phyloP scores from a whole-genome alignment of 37 sponge, comb jelly and placozoan genomes.

The Cladorhizidae sp. region DNA sequence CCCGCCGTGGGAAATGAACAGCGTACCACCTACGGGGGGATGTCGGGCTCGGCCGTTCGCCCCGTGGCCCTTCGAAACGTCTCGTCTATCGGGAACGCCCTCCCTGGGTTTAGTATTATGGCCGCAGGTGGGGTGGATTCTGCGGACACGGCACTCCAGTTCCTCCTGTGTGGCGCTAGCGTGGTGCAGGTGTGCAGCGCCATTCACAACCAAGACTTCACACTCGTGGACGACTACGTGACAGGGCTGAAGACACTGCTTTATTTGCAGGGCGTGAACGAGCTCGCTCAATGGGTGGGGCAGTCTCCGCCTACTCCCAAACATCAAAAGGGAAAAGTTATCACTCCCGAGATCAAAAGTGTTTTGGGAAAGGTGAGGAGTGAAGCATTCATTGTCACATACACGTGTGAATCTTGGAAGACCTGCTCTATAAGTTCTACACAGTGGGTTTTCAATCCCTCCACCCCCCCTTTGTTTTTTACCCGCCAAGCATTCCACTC shows the following conservation, averaged over 20 bases:
- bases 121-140: conserved; percentile 92
- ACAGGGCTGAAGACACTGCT: conserved; percentile 84
- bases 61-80: conserved; percentile 93
- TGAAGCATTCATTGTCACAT: too few relatives aligned
- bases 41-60: conserved; percentile 87
- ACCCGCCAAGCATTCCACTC: too few relatives aligned
- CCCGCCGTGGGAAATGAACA: conserved; percentile 81
- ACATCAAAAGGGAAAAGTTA: conserved; percentile 90
- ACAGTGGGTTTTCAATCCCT: too few relatives aligned
- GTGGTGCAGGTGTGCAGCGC: conserved; percentile 96
- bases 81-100: conserved; percentile 74
- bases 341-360: conserved; percentile 75
- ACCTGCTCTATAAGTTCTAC: too few relatives aligned
- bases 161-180: conserved; percentile 84
- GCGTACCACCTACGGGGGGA: conserved; percentile 90
- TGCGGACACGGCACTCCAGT: conserved; percentile 90
- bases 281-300: conserved; percentile 84
- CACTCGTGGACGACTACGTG: conserved; percentile 88
- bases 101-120: conserved; percentile 91
- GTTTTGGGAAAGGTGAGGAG: conserved; percentile 74
- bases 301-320: conserved; percentile 85
- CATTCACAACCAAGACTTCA: conserved; percentile 95
- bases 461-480: too few relatives aligned
- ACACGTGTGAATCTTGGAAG: too few relatives aligned
- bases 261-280: conserved; percentile 82